Evolutionary conservation across 2,888 invertebrate species (phyloP).

Genomic region (Agapostemon virescens): DNA sequence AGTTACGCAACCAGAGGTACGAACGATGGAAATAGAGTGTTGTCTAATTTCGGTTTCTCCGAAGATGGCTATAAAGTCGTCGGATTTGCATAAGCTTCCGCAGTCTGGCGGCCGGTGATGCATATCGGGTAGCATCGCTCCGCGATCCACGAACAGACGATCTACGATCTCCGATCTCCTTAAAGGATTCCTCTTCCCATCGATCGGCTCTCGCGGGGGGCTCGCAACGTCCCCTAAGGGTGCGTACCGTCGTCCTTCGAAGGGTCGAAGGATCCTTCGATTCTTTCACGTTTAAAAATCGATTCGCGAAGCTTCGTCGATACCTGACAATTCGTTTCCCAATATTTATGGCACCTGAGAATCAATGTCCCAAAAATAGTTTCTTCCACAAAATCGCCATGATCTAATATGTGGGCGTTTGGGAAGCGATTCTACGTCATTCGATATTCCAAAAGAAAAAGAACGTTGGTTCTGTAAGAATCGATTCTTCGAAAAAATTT

Average conservation of each 20-base stretch:
- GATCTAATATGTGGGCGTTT: too few relatives aligned
- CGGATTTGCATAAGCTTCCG: constrained; percentile 13
- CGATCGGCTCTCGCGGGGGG: constrained; percentile 2
- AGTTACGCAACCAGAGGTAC: not conserved
- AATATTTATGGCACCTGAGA: too few relatives aligned
- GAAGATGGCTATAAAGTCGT: constrained; percentile 1
- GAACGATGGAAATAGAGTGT: constrained; percentile 1
- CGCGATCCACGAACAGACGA: too few relatives aligned
- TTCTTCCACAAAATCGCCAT: too few relatives aligned
- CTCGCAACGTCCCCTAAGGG: not conserved
- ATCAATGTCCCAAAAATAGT: too few relatives aligned
- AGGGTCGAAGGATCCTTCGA: not conserved
- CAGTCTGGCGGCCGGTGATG: constrained; percentile 10
- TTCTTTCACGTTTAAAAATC: too few relatives aligned
- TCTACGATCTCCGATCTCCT: not conserved
- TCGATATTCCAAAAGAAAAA: too few relatives aligned
- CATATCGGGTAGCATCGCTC: not conserved
- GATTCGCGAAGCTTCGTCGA: too few relatives aligned
- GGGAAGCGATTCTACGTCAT: too few relatives aligned
- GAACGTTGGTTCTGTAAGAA: too few relatives aligned
- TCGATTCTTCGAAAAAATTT: too few relatives aligned
- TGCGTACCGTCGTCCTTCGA: not conserved
- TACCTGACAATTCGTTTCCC: too few relatives aligned
- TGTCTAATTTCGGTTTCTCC: constrained; percentile 12
- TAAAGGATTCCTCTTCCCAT: not conserved